Evolutionary conservation across 2,888 invertebrate genomes (phyloP).

Genomic region (Alcis repandata): DNA sequence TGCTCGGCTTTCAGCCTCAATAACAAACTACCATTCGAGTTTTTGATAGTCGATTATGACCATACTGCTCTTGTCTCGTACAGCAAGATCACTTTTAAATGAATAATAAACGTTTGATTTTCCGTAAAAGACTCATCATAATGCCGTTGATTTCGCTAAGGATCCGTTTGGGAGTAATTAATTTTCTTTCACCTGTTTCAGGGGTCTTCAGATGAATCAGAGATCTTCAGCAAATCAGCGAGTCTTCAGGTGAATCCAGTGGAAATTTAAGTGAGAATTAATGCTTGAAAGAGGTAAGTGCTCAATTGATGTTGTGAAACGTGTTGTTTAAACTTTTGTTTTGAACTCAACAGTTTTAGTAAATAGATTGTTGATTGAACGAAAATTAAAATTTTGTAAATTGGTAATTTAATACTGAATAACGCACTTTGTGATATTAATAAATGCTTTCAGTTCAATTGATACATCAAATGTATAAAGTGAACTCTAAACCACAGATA

Average conservation of each 20-base stretch:
- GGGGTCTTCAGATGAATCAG: slow-evolving; percentile 34
- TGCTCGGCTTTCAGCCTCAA: no score
- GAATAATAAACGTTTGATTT: slow-evolving; percentile 41
- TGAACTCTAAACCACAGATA: no score
- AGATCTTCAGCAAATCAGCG: slow-evolving; percentile 31
- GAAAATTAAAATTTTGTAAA: no score
- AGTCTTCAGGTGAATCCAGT: slow-evolving; percentile 16
- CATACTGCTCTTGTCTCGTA: not conserved
- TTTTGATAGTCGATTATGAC: not conserved
- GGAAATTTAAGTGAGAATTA: slow-evolving; percentile 33
- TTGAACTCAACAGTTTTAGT: not conserved
- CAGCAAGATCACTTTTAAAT: slow-evolving; percentile 29
- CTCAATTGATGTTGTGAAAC: not conserved
- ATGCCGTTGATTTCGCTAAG: slow-evolving; percentile 37
- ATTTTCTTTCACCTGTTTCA: slow-evolving; percentile 47
- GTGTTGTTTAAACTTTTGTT: not conserved
- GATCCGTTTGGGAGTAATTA: slow-evolving; percentile 42
- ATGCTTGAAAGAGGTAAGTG: slow-evolving; percentile 38
- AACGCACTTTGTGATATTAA: no score
- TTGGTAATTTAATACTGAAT: no score
- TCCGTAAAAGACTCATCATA: slow-evolving; percentile 39
- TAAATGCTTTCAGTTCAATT: no score
- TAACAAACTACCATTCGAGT: not conserved
- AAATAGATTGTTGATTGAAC: no score
- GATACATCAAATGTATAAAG: no score